phyloP scores from a whole-genome alignment of 2,888 invertebrate genomes.

The Leuctra nigra region DNA sequence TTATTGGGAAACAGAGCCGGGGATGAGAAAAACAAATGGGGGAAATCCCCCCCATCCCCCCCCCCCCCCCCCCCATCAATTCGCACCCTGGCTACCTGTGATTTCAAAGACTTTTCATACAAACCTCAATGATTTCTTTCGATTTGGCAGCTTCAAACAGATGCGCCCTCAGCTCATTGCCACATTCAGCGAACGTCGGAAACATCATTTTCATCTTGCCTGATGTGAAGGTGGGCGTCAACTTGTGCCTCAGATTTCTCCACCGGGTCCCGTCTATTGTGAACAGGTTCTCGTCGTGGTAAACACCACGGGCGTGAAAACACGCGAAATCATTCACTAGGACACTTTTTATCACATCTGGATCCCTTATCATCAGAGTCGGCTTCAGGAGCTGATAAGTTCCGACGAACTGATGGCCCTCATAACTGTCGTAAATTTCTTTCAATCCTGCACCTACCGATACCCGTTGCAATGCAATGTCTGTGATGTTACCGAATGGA shows the following conservation, averaged over 20 bases:
- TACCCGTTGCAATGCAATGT: constrained; percentile 47
- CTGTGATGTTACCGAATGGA: constrained; percentile 55
- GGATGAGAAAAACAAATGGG: no score
- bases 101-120: no score
- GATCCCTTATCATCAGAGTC: constrained; percentile 54
- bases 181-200: constrained; percentile 49
- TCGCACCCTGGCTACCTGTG: no score
- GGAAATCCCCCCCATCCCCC: no score
- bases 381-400: constrained; percentile 39
- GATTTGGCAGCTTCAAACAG: constrained; percentile 38
- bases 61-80: no score
- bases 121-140: constrained; percentile 36
- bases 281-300: constrained; percentile 53
- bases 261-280: constrained; percentile 51
- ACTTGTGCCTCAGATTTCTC: constrained; percentile 53
- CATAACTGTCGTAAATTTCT: constrained; percentile 46
- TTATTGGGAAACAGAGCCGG: no score
- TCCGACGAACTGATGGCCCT: constrained; percentile 21
- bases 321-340: constrained; percentile 55
- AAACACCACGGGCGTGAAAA: constrained; percentile 59
- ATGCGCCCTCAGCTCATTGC: constrained; percentile 45
- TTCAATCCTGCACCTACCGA: constrained; percentile 55
- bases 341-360: constrained; percentile 50
- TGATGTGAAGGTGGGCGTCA: constrained; percentile 60
- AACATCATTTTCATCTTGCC: constrained; percentile 61